Percentiles rank a stretch among this genome's conserved stretches.
These are phyloP conservation scores for Ephialtes manifestator DNA, from an alignment of 2,888 invertebrate genomes.

Conservation along the genomic window DNA sequence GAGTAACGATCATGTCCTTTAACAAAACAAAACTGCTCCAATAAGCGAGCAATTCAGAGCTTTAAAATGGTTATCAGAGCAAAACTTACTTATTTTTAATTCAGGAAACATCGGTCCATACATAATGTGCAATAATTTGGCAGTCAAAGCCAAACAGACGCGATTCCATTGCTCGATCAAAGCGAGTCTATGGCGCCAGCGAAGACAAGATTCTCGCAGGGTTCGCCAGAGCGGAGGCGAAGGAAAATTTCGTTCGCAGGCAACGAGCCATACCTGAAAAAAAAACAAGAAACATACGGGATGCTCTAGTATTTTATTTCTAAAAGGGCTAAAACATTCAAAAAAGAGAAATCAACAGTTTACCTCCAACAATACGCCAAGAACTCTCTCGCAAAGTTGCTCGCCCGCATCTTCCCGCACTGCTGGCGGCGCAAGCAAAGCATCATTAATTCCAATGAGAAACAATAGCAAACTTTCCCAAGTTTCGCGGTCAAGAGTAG, in stretches of 20 bases:
- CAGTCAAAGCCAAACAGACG: constrained; percentile 95
- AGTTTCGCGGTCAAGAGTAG: constrained; percentile 92
- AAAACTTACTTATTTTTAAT: constrained; percentile 91
- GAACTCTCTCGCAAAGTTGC: constrained; percentile 96
- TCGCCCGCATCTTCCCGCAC: constrained; percentile 98
- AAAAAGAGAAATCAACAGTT: background rate
- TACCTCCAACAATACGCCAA: constrained; percentile 95
- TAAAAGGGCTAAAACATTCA: background rate
- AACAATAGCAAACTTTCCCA: constrained; percentile 97
- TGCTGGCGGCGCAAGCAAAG: constrained; percentile 96
- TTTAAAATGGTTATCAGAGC: background rate
- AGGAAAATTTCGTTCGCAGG: constrained; percentile 94
- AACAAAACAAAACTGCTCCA: too few species aligned
- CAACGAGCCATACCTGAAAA: constrained; percentile 89
- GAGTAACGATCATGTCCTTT: too few species aligned
- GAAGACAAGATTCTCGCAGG: constrained; percentile 95
- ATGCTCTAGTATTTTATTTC: background rate
- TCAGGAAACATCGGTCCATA: constrained; percentile 95
- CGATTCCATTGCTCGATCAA: constrained; percentile 98
- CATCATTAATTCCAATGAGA: constrained; percentile 96
- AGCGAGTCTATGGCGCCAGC: constrained; percentile 97
- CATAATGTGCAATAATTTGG: constrained; percentile 94
- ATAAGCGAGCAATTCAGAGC: too few species aligned
- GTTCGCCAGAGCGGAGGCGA: constrained; percentile 98
- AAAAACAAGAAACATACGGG: too few species aligned